Base-by-base conservation (phyloP, 2,797 vertebrate species). In the Sebastes goodei region DNA sequence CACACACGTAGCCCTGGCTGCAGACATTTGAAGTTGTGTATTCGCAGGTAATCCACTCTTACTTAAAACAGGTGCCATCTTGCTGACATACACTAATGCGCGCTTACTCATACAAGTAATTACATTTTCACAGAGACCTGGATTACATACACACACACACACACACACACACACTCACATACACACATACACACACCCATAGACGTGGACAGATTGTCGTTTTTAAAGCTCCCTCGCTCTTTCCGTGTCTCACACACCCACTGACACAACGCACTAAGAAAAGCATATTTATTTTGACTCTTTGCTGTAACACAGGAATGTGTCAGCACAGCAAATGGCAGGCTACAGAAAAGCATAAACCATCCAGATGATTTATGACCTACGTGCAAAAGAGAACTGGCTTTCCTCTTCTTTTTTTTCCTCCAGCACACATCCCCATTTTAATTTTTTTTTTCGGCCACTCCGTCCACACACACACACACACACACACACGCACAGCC, bases 51-150 rank as follows among this genome's bases (percentile, higher is more conserved):
- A 92, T 93, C 91, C 90, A 85, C 78, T 92, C 83, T 87, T 78
- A 82, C 88, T 92, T 92, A 90, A 89, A 93, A 91, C 93, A 88
- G 87, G 88, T 88, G 89, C 87, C 88, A 91, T 94, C 89, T 86
- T 89, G 87, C 92, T 90, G 91, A 92, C 91, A 89, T 90, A 88
- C 89, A 91, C 91, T 89, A 90, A 90, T 92, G 88, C 89, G 52
- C 61, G 84, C 90, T 92, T 94, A 91, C 91, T 94, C 94, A 93
- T 87, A 94, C 93, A 91, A 91, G 91, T 93, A 93, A 94, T 94
- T 93, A 92, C 93, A 93, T 91, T 95, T 94, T 91, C 85, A 87
- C 86, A 85, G 77, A 89, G 74, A 89, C 82, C 86, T 86, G 92
- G 91, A 93, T 92, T 87, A 25, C 15, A 59, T 20, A 33, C 10